phyloP scores from a whole-genome alignment of 92 coral and sea anemone genomes.

The Phenganax stokvisi region DNA sequence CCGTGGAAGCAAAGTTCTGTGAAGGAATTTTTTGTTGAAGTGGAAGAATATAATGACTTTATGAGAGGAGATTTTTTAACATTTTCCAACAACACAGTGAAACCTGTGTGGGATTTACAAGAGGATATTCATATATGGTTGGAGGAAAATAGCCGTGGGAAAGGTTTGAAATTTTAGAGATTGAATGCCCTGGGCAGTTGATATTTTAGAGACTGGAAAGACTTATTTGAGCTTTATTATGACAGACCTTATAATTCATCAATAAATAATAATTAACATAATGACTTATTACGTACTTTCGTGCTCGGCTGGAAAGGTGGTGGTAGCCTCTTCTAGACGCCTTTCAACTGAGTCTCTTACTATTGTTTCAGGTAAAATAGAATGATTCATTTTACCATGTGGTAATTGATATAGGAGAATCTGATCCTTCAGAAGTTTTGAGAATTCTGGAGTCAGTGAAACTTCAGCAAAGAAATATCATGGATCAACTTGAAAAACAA shows the following conservation, averaged over 20 bases:
- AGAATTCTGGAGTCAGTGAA: slow-evolving; percentile 77
- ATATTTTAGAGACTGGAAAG: too few relatives aligned
- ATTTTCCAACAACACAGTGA: slow-evolving; percentile 72
- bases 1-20: slow-evolving; percentile 61
- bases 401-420: slow-evolving; percentile 27
- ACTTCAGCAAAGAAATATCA: slow-evolving; percentile 64
- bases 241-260: too few relatives aligned
- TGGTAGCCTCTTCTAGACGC: background rate
- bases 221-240: too few relatives aligned
- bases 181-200: too few relatives aligned
- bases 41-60: slow-evolving; percentile 67
- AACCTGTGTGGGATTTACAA: slow-evolving; percentile 84
- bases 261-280: too few relatives aligned
- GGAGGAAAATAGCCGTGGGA: slow-evolving; percentile 66
- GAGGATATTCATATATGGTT: slow-evolving; percentile 96
- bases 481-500: slow-evolving; percentile 60
- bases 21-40: slow-evolving; percentile 76
- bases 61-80: slow-evolving; percentile 64
- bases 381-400: background rate
- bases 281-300: too few relatives aligned
- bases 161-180: slow-evolving; percentile 33
- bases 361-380: background rate
- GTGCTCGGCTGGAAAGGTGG: too few relatives aligned
- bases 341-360: background rate
- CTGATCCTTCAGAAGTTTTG: slow-evolving; percentile 71